These are phyloP conservation scores for Diadema setosum DNA, from an alignment of 35 echinoderm and acorn worm genomes.

Conservation along the genomic window DNA sequence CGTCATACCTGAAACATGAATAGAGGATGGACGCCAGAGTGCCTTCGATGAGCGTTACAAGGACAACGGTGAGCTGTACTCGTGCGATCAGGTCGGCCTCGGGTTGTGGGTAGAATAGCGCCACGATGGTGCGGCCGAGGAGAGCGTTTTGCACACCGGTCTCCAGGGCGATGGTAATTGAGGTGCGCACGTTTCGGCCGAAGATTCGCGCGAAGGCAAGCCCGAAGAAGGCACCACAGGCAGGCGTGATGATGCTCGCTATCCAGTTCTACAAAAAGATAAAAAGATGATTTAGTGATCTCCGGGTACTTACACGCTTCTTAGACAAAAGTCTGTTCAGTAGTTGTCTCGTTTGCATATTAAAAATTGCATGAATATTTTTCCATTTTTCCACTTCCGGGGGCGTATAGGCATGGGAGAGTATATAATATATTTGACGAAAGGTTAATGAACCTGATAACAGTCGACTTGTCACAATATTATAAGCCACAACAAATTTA, in stretches of 20 bases:
- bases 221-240: slow-evolving; percentile 52
- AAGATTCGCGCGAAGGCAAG: slow-evolving; percentile 54
- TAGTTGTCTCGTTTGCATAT: no score
- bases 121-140: slow-evolving; percentile 59
- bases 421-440: no score
- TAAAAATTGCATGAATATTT: no score
- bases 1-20: background rate
- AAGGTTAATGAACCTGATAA: no score
- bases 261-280: slow-evolving; percentile 23
- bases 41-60: slow-evolving; percentile 60
- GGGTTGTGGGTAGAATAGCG: slow-evolving; percentile 62
- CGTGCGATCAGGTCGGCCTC: slow-evolving; percentile 69
- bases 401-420: no score
- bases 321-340: no score
- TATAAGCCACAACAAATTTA: no score
- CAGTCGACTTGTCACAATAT: no score
- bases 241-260: slow-evolving; percentile 12
- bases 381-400: no score
- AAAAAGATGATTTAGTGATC: no score
- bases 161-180: slow-evolving; percentile 61
- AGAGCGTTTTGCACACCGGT: slow-evolving; percentile 79
- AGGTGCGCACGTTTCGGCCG: slow-evolving; percentile 34
- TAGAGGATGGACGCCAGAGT: slow-evolving; percentile 6
- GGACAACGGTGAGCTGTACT: slow-evolving; percentile 31
- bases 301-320: no score